phyloP scores from a whole-genome alignment of 2,888 invertebrate species.

The Perdita meconis region DNA sequence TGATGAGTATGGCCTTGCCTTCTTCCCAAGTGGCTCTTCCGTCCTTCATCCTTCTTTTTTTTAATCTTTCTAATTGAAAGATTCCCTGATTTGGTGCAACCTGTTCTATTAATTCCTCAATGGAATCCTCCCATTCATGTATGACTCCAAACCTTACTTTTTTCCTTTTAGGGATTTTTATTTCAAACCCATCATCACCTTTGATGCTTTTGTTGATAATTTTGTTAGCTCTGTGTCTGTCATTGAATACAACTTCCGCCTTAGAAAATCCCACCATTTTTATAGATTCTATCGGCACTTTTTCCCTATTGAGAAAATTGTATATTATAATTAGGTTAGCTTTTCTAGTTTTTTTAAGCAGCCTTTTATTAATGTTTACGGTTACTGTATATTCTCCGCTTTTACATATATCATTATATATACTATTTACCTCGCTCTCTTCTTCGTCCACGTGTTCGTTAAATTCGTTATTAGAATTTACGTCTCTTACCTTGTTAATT shows the following conservation, averaged over 20 bases:
- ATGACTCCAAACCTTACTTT: slow-evolving; percentile 5
- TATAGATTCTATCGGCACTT: background rate
- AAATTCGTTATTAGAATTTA: no score
- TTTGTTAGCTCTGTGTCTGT: background rate
- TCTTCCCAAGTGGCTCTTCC: background rate
- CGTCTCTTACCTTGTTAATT: no score
- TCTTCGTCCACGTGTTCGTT: no score
- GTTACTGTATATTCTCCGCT: no score
- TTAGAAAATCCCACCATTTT: slow-evolving; percentile 8
- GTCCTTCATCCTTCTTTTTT: background rate
- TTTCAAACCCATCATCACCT: background rate
- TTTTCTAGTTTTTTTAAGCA: no score
- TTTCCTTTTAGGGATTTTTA: background rate
- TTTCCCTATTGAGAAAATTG: background rate
- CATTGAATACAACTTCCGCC: slow-evolving; percentile 4
- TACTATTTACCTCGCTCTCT: no score
- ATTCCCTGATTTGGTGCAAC: background rate
- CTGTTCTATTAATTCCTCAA: slow-evolving; percentile 5
- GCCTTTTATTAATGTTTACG: no score
- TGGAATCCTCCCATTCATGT: slow-evolving; percentile 5
- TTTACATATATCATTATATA: no score
- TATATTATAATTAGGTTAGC: background rate
- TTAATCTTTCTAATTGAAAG: slow-evolving; percentile 1
- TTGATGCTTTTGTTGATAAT: background rate
- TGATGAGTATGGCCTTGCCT: background rate